These are phyloP conservation scores for Scytalopus superciliaris DNA, from an alignment of 2,113 vertebrate genomes.

Conservation along the genomic window DNA sequence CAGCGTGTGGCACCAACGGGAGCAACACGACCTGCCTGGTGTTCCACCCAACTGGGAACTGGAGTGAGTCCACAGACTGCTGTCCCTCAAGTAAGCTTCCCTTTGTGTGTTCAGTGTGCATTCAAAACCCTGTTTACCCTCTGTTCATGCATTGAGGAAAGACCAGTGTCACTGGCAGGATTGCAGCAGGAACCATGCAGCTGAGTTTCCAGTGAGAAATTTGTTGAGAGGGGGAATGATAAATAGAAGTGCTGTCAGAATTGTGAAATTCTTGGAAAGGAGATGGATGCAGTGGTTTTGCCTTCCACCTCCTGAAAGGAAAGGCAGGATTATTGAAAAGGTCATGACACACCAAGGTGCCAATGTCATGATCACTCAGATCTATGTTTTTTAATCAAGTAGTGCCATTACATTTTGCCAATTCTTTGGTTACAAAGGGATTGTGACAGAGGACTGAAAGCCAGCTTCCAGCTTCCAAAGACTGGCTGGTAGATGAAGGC, in stretches of 20 bases:
- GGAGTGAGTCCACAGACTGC: not conserved
- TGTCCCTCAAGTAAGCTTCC: not conserved
- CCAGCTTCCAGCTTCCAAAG: not conserved
- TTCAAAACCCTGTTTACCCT: not conserved
- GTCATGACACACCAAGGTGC: not conserved
- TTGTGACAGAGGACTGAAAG: not conserved
- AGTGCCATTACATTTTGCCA: not conserved
- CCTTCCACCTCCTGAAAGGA: not conserved
- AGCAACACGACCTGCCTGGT: not conserved
- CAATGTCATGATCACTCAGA: not conserved
- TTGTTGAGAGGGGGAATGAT: fast-evolving
- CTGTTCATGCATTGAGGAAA: not conserved
- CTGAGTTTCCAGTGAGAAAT: not conserved
- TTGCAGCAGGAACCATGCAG: not conserved
- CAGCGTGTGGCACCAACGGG: not conserved
- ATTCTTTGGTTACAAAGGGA: not conserved
- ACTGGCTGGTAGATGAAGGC: not conserved
- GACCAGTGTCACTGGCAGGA: not conserved
- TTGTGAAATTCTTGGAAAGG: not conserved
- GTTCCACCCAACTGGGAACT: not conserved
- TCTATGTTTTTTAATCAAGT: not conserved
- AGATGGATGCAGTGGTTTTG: not conserved
- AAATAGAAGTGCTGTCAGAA: not conserved
- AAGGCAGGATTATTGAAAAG: not conserved
- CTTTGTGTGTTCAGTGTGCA: fast-evolving